These are phyloP conservation scores for Drosophila tristis DNA, from an alignment of 1,140 invertebrate species.

Conservation along the genomic window DNA sequence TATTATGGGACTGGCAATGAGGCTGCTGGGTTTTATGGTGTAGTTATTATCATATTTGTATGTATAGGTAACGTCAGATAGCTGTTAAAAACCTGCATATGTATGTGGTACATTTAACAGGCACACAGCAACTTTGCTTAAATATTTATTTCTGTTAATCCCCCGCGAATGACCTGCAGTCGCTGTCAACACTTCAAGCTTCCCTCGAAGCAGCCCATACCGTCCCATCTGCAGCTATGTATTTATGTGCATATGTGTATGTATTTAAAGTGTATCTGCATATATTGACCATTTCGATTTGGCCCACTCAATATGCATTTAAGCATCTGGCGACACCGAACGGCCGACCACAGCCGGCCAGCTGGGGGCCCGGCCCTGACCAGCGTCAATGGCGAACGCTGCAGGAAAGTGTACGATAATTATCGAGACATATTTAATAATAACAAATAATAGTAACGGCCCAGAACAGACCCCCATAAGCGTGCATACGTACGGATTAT, in stretches of 20 bases:
- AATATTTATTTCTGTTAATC: conserved; percentile 24
- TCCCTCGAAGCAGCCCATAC: conserved; percentile 10
- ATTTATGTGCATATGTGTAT: neutral
- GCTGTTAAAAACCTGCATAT: too few relatives aligned
- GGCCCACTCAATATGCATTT: conserved; percentile 47
- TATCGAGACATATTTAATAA: conserved; percentile 76
- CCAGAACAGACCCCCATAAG: conserved; percentile 24
- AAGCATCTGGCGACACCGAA: conserved; percentile 43
- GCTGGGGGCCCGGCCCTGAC: conserved; percentile 4
- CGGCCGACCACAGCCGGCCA: conserved; percentile 20
- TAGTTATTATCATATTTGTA: too few relatives aligned
- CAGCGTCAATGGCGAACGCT: neutral
- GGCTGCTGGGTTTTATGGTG: too few relatives aligned
- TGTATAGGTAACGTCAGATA: too few relatives aligned
- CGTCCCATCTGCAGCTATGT: neutral
- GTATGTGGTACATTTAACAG: neutral
- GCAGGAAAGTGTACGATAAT: conserved; percentile 55
- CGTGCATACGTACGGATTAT: conserved; percentile 2
- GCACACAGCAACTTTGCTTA: conserved; percentile 14
- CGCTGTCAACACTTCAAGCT: conserved; percentile 37
- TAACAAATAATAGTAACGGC: conserved; percentile 71
- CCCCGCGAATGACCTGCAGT: neutral
- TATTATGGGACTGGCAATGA: too few relatives aligned
- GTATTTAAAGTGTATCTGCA: conserved; percentile 1
- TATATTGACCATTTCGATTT: conserved; percentile 46